Evolutionary conservation across 2,888 invertebrate species (phyloP), one percentile per base, ranked within the genome.

Genomic region (Drepanosiphum platanoidis): DNA sequence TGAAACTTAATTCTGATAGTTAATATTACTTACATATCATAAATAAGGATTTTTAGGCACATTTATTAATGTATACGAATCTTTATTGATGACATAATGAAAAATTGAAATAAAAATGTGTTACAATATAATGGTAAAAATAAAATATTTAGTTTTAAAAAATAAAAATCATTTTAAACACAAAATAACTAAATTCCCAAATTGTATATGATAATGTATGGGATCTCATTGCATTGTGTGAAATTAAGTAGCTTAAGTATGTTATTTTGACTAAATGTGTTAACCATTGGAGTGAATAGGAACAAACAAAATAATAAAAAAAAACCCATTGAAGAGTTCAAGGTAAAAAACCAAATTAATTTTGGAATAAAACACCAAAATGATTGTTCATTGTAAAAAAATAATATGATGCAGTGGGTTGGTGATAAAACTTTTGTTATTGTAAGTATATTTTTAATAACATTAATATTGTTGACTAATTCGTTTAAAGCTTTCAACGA

Each of bases 251-350:
- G 83, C 18, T 66, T 66, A 42, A 71, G 58, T 75, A 75, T 83
- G 27, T 74, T 52, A 75, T 83, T 81, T 81, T 83, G 61, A 74
- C 74, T 75, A 74, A 74, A 71, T 30, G 61, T 39, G 70, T 72
- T 81, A 71, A 72, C 71, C 71, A 81, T 74, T 74, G 42, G 34
- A 75, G 68, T 77, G 84, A 77, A 75, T 84, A 84, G 84, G 84
- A 84, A 84, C 68, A 75, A 81, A 83, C 42, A 61, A n/a, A 15
- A 61, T 2, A 68, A 46, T 27, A 66, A 61, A 75, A 64, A 75
- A 58, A 75, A 77, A 36, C 30, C 27, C 39, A 34, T 52, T 30
- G 1, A 8, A 39, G 34, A 70, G 39, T 58, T 68, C 30, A 75
- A 83, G 34, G 66, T 75, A 66, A 74, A 52, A 82, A 81, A 71